phyloP scores from a whole-genome alignment of 2,888 invertebrate genomes.

The Campopleginae sp. region DNA sequence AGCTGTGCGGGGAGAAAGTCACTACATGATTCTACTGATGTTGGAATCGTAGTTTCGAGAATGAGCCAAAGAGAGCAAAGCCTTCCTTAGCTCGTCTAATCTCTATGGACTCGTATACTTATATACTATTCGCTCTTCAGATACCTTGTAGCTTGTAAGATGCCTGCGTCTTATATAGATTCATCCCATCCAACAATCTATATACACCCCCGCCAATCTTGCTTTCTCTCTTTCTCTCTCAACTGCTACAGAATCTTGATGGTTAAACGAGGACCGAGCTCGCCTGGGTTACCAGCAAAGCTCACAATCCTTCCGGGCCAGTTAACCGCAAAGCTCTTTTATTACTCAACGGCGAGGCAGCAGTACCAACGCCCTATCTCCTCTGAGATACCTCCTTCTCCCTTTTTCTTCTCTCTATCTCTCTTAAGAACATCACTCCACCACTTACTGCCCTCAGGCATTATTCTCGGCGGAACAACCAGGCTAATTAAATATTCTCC shows the following conservation, averaged over 20 bases:
- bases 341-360: conserved; percentile 67
- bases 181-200: conserved; percentile 53
- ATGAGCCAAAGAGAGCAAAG: conserved; percentile 70
- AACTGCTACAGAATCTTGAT: conserved; percentile 42
- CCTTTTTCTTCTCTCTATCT: not conserved
- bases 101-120: conserved; percentile 73
- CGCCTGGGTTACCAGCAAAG: conserved; percentile 63
- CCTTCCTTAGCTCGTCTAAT: conserved; percentile 77
- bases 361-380: conserved; percentile 34
- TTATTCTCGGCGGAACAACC: conserved; percentile 7
- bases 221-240: conserved; percentile 31
- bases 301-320: conserved; percentile 69
- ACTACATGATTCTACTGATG: conserved; percentile 80
- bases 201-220: conserved; percentile 43
- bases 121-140: conserved; percentile 39
- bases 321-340: conserved; percentile 76
- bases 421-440: conserved; percentile 9
- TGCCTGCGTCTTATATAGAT: conserved; percentile 50
- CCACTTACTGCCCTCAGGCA: not conserved
- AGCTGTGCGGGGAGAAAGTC: conserved; percentile 70
- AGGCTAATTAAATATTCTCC: conserved; percentile 16
- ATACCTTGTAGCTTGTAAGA: conserved; percentile 38
- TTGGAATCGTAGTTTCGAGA: conserved; percentile 34
- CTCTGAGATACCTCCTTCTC: not conserved
- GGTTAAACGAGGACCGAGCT: conserved; percentile 54